A percentile compares a stretch with the other conserved stretches of the same genome.
Evolutionary conservation across 2,113 vertebrate species (phyloP).

Genomic region (Cavia porcellus): DNA sequence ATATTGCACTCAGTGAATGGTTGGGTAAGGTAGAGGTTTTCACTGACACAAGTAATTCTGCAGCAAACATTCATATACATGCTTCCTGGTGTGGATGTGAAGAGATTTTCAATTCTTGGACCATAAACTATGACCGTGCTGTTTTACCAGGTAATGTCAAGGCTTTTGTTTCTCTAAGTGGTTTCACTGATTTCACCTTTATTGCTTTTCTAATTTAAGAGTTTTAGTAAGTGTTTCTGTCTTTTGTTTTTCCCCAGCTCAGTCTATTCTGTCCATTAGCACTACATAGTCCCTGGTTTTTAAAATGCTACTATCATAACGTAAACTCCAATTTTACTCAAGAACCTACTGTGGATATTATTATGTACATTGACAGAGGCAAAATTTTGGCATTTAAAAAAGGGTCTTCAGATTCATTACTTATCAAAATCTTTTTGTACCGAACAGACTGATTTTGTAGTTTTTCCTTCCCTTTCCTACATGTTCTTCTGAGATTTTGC

Average conservation of each 20-base stretch:
- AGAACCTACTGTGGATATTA: not conserved
- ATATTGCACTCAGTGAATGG: not conserved
- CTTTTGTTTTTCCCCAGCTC: constrained; percentile 26
- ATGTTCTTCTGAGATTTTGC: not conserved
- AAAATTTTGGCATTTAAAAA: not conserved
- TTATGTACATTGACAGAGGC: not conserved
- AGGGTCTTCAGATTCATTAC: not conserved
- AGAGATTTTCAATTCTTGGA: not conserved
- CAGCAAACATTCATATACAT: not conserved
- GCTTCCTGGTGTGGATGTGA: not conserved
- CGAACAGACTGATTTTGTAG: not conserved
- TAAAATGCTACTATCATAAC: not conserved
- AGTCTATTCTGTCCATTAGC: not conserved
- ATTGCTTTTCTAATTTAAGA: constrained; percentile 28
- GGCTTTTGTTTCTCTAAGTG: not conserved
- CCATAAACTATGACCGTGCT: not conserved
- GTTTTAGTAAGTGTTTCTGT: not conserved
- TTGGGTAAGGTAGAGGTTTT: not conserved
- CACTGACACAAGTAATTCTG: not conserved
- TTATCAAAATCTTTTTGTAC: not conserved
- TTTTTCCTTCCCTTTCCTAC: not conserved
- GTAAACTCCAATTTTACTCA: constrained; percentile 5
- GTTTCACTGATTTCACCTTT: not conserved
- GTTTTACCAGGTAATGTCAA: not conserved
- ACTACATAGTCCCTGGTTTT: not conserved